Base-by-base conservation (phyloP, 2,888 invertebrate species). In the Diarsia dahlii region DNA sequence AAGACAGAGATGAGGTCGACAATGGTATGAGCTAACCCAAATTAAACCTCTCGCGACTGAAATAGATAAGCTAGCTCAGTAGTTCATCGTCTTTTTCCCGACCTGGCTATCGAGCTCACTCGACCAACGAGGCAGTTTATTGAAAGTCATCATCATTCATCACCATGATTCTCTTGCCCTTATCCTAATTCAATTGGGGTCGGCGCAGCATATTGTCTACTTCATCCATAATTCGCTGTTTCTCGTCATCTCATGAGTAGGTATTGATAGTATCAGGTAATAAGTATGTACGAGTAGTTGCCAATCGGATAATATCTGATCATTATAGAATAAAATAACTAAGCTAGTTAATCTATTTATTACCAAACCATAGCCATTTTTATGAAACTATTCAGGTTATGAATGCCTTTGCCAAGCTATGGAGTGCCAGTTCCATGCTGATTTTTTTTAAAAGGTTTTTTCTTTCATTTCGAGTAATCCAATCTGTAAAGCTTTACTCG, bases 401-500 rank as follows among this genome's bases (percentile, higher is more conserved):
- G 6, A 62, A 66, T 13, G 13, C 23, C 18, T 15, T 15, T 15
- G 1, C 23, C 18, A 5, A 20, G 10, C 20, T 23, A 3, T 13
- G 4, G 23, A 65, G 13, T 23, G n/a, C 45, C 63, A n/a, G 48
- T 23, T 50, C 13, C 48, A 45, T 20, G 15, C 20, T 18, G 39
- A 74, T 66, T 81, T 46, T 28, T 28, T 46, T 63, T 68, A 68
- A 81, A 81, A 75, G 67, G 54, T 54, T 81, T 84, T 82, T 81
- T 60, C 65, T 72, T 73, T 82, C 58, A 77, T 82, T 85, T 82
- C 60, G 45, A 76, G 67, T 85, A 85, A 82, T 82, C 85, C 82
- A 85, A 85, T 82, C 82, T 85, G 82, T 76, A 64, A 70, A 84
- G 52, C 82, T 84, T 60, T 60, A 76, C 84, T 34, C 71, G 77